These are phyloP conservation scores for Lethenteron reissneri DNA, from an alignment of 2,113 vertebrate species.

Conservation along the genomic window DNA sequence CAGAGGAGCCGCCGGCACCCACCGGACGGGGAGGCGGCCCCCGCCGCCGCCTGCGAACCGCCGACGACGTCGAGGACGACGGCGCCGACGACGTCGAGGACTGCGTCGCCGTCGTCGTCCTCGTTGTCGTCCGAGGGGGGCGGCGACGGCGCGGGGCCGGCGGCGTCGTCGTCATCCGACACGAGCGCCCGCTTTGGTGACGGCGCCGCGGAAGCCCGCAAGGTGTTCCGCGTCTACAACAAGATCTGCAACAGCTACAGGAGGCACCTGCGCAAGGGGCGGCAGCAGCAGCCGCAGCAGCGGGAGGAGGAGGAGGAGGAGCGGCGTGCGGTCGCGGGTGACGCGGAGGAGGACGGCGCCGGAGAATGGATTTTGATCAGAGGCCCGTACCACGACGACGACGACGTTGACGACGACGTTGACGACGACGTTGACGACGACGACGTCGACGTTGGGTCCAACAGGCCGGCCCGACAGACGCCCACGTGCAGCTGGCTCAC, in stretches of 20 bases:
- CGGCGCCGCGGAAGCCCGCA: constrained; percentile 30
- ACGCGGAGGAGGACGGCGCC: no score
- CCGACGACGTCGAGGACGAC: constrained; percentile 50
- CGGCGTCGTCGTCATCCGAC: constrained; percentile 22
- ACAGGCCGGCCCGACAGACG: no score
- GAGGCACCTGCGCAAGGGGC: neutral
- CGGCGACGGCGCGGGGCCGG: neutral
- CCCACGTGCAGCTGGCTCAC: no score
- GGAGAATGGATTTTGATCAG: no score
- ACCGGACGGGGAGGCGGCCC: constrained; percentile 35
- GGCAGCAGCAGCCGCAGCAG: no score
- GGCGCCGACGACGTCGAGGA: constrained; percentile 14
- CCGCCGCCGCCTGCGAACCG: constrained; percentile 18
- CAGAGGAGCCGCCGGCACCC: constrained; percentile 33
- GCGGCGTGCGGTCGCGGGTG: no score
- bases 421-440: no score
- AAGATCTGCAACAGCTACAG: constrained; percentile 8
- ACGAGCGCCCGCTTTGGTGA: constrained; percentile 21
- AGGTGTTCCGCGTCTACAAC: constrained; percentile 45
- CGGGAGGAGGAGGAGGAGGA: no score
- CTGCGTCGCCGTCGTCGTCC: constrained; percentile 2
- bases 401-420: no score
- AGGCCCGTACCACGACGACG: no score
- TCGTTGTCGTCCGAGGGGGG: neutral
- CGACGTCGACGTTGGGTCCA: no score